Evolutionary conservation across 2,113 vertebrate species (phyloP).

Genomic region (Bostrychus sinensis): DNA sequence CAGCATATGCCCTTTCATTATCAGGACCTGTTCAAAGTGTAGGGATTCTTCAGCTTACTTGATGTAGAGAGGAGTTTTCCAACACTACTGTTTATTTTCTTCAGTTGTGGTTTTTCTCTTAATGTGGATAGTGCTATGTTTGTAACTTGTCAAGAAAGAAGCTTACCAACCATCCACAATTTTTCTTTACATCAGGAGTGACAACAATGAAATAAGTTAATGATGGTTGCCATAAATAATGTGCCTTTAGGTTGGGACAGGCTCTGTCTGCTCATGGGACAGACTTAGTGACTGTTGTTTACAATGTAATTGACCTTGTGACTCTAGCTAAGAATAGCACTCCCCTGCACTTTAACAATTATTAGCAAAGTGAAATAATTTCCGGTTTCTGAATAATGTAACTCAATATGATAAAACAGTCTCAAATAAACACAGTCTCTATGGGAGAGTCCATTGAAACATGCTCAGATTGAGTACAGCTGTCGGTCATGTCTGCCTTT

Average conservation of each 20-base stretch:
- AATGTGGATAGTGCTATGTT: background rate
- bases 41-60: constrained; percentile 40
- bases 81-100: constrained; percentile 20
- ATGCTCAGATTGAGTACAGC: constrained; percentile 23
- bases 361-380: too few relatives aligned
- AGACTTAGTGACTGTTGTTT: too few relatives aligned
- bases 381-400: background rate
- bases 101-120: constrained; percentile 7
- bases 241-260: too few relatives aligned
- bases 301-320: too few relatives aligned
- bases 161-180: too few relatives aligned
- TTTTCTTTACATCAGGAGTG: too few relatives aligned
- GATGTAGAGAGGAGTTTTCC: constrained; percentile 45
- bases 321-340: too few relatives aligned
- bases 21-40: constrained; percentile 54
- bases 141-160: background rate
- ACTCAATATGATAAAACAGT: background rate
- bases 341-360: too few relatives aligned
- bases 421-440: constrained; percentile 3
- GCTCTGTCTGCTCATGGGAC: too few relatives aligned
- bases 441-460: constrained; percentile 6
- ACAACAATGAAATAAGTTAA: too few relatives aligned
- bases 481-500: constrained; percentile 43
- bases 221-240: too few relatives aligned
- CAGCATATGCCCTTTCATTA: constrained; percentile 61